Evolutionary conservation across 2,113 vertebrate genomes (phyloP).

Genomic region (Tetrao urogallus): DNA sequence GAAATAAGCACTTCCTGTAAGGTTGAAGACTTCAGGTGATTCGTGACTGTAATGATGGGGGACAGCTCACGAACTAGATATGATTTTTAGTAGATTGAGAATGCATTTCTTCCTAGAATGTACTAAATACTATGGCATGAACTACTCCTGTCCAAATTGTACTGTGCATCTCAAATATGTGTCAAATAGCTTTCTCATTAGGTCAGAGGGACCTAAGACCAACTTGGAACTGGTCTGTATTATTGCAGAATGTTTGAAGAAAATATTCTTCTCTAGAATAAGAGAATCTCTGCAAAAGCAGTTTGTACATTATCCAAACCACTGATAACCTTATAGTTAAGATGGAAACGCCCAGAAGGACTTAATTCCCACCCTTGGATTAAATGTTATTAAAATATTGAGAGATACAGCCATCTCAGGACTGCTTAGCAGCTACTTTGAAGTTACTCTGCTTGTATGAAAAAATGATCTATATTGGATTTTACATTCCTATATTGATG

Average conservation of each 20-base stretch:
- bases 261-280: neutral
- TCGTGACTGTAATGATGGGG: neutral
- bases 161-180: neutral
- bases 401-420: neutral
- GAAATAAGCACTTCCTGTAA: neutral
- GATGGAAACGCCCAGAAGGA: neutral
- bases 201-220: neutral
- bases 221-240: neutral
- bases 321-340: neutral
- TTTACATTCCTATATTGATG: neutral
- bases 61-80: neutral
- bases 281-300: neutral
- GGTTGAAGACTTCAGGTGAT: neutral
- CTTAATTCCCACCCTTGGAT: neutral
- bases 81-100: neutral
- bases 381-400: neutral
- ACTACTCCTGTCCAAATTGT: neutral
- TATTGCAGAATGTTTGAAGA: neutral
- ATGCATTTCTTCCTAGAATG: neutral
- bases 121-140: neutral
- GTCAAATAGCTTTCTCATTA: neutral
- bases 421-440: neutral
- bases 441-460: neutral
- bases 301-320: accelerated
- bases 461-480: accelerated